phyloP scores from a whole-genome alignment of 1,140 invertebrate genomes.

The Teleopsis dalmanni region DNA sequence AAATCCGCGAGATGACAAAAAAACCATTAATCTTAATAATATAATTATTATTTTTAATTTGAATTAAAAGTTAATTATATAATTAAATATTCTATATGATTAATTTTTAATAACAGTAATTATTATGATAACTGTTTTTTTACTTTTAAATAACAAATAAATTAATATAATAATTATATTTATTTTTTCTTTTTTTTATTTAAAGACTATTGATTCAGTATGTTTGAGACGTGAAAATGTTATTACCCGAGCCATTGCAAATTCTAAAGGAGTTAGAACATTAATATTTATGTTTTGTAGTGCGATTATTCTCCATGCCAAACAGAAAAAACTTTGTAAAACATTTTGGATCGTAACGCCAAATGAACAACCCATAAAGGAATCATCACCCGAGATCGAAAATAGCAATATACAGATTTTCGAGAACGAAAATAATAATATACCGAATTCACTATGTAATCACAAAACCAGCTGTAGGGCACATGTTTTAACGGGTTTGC shows the following conservation, averaged over 20 bases:
- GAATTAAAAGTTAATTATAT: too few species aligned
- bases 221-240: conserved; percentile 15
- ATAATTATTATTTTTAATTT: too few species aligned
- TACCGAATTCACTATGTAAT: too few species aligned
- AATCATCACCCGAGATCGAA: background rate
- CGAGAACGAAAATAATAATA: background rate
- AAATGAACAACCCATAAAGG: background rate
- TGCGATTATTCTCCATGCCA: conserved; percentile 20
- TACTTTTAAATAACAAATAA: too few species aligned
- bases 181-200: background rate
- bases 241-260: conserved; percentile 9
- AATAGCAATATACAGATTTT: background rate
- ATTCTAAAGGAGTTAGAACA: conserved; percentile 15
- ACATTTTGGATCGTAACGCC: conserved; percentile 28
- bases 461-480: background rate
- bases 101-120: too few species aligned
- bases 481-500: conserved; percentile 16
- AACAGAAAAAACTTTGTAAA: conserved; percentile 10
- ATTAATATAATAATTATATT: background rate
- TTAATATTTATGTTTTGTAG: conserved; percentile 24
- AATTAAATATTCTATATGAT: too few species aligned
- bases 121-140: too few species aligned
- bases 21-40: too few species aligned
- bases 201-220: conserved; percentile 21
- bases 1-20: too few species aligned